phyloP scores from a whole-genome alignment of 2,888 invertebrate genomes.

The Caenorhabditis sp. region DNA sequence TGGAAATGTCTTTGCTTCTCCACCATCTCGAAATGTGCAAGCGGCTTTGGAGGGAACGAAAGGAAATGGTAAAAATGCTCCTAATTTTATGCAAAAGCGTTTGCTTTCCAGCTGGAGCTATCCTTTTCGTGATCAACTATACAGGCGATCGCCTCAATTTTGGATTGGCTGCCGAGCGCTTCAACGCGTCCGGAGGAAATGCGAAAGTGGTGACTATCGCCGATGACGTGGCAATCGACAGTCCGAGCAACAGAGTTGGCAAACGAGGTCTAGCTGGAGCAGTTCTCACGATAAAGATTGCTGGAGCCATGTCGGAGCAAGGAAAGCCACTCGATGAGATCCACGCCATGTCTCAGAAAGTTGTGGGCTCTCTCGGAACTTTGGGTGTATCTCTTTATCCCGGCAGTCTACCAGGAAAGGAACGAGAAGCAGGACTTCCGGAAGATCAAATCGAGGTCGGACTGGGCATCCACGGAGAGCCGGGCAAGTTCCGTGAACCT shows the following conservation, averaged over 20 bases:
- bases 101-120: slow-evolving; percentile 83
- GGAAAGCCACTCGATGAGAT: slow-evolving; percentile 83
- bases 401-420: slow-evolving; percentile 85
- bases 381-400: slow-evolving; percentile 85
- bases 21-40: slow-evolving; percentile 85
- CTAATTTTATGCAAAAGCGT: slow-evolving; percentile 4
- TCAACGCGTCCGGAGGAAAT: slow-evolving; percentile 80
- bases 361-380: slow-evolving; percentile 81
- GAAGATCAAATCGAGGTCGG: slow-evolving; percentile 84
- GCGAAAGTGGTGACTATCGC: slow-evolving; percentile 82
- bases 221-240: slow-evolving; percentile 84
- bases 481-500: slow-evolving; percentile 82
- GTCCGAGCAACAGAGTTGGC: slow-evolving; percentile 82
- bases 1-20: slow-evolving; percentile 87
- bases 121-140: slow-evolving; percentile 87
- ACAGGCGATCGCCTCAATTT: slow-evolving; percentile 88
- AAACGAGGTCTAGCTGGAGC: slow-evolving; percentile 84
- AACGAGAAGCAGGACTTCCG: slow-evolving; percentile 84
- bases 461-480: slow-evolving; percentile 80
- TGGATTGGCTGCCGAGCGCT: slow-evolving; percentile 87
- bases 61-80: slow-evolving; percentile 33
- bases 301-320: slow-evolving; percentile 86
- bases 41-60: slow-evolving; percentile 82
- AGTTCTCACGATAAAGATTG: slow-evolving; percentile 83
- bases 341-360: slow-evolving; percentile 70